Evolutionary conservation across 2,113 vertebrate species (phyloP).

Genomic region (Lagopus muta): DNA sequence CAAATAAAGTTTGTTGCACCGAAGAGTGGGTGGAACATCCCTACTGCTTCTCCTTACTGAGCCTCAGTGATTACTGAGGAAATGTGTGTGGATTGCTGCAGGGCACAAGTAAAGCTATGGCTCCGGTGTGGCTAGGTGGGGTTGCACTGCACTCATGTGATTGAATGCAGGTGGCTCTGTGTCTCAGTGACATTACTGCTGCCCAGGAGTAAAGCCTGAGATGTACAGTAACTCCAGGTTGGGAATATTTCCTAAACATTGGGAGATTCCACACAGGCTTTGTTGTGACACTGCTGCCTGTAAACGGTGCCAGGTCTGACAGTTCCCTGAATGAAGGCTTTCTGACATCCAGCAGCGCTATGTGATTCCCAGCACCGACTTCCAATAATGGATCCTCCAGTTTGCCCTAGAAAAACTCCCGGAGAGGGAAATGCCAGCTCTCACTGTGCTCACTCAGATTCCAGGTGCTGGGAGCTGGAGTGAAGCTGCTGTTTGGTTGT

Average conservation of each 20-base stretch:
- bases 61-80: not conserved
- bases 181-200: accelerated
- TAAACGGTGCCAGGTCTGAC: not conserved
- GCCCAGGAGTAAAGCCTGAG: not conserved
- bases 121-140: not conserved
- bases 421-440: not conserved
- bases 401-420: not conserved
- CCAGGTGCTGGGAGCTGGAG: not conserved
- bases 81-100: accelerated
- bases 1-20: not conserved
- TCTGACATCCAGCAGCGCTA: not conserved
- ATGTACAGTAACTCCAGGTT: not conserved
- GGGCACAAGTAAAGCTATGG: not conserved
- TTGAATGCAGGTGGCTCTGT: accelerated
- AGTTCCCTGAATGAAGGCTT: not conserved
- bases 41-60: not conserved
- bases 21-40: not conserved
- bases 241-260: not conserved
- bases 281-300: not conserved
- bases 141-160: not conserved
- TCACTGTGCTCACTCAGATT: not conserved
- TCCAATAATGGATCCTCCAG: not conserved
- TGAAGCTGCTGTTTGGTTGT: not conserved
- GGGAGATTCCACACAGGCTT: not conserved
- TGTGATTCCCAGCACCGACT: not conserved